phyloP scores from a whole-genome alignment of 2,797 vertebrate species.

The Danio albolineatus region DNA sequence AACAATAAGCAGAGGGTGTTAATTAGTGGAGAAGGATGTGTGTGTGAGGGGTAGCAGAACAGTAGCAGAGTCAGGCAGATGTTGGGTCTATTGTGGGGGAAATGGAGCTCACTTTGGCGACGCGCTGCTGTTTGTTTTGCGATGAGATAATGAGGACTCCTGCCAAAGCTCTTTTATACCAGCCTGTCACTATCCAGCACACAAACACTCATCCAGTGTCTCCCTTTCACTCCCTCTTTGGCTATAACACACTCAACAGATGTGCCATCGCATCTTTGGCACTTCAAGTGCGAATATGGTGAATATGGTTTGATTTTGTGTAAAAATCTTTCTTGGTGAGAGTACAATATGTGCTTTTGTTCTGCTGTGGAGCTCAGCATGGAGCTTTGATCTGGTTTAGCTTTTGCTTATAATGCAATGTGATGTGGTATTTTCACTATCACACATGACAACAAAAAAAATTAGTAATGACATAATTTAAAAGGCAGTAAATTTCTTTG shows the following conservation, averaged over 20 bases:
- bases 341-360: neutral
- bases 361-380: neutral
- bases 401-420: neutral
- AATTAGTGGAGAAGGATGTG: constrained; percentile 34
- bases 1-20: constrained; percentile 63
- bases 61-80: constrained; percentile 55
- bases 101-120: constrained; percentile 49
- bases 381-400: neutral
- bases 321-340: neutral
- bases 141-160: constrained; percentile 41
- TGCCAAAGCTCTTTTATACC: constrained; percentile 39
- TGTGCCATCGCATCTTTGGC: constrained; percentile 29
- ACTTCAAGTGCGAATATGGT: constrained; percentile 21
- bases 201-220: constrained; percentile 40
- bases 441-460: no score
- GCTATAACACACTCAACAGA: constrained; percentile 44
- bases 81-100: constrained; percentile 52
- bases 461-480: no score
- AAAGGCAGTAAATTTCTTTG: no score
- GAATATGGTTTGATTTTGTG: constrained; percentile 27
- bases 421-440: no score
- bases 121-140: constrained; percentile 52
- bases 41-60: constrained; percentile 42
- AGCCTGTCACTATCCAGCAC: constrained; percentile 37
- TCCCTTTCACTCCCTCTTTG: constrained; percentile 14